A percentile compares a stretch with the other conserved stretches of the same genome.
Evolutionary conservation across 2,797 vertebrate species (phyloP).

Genomic region (Xerus rutilus): DNA sequence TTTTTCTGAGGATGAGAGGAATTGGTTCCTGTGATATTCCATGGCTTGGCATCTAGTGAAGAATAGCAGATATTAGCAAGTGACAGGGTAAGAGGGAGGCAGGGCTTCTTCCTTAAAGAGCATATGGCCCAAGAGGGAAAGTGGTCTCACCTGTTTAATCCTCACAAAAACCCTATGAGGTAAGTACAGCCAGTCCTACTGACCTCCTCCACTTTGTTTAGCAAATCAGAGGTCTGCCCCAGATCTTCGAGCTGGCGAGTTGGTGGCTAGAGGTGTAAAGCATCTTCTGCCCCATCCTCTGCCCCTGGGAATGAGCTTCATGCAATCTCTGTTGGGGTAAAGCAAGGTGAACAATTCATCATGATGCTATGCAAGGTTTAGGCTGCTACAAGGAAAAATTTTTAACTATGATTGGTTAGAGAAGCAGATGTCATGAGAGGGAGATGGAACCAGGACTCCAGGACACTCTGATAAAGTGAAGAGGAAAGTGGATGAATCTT

Average conservation of each 20-base stretch:
- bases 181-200: background rate
- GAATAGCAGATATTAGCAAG: no score
- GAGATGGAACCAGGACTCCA: background rate
- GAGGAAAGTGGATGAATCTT: background rate
- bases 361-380: background rate
- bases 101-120: background rate
- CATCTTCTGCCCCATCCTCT: fast-evolving
- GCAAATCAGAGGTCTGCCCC: background rate
- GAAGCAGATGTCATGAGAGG: background rate
- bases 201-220: background rate
- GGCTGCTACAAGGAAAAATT: background rate
- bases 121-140: fast-evolving
- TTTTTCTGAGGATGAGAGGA: background rate
- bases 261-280: background rate
- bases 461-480: background rate
- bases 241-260: background rate
- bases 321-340: background rate
- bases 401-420: background rate
- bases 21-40: background rate
- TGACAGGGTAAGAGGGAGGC: background rate
- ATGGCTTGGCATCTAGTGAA: background rate
- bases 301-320: background rate
- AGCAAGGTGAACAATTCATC: background rate
- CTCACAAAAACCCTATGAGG: background rate
- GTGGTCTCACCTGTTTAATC: background rate